Percentiles rank a stretch among this genome's conserved stretches.
These are phyloP conservation scores for Cynopterus brachyotis DNA, from an alignment of 2,113 vertebrate genomes.

Conservation along the genomic window DNA sequence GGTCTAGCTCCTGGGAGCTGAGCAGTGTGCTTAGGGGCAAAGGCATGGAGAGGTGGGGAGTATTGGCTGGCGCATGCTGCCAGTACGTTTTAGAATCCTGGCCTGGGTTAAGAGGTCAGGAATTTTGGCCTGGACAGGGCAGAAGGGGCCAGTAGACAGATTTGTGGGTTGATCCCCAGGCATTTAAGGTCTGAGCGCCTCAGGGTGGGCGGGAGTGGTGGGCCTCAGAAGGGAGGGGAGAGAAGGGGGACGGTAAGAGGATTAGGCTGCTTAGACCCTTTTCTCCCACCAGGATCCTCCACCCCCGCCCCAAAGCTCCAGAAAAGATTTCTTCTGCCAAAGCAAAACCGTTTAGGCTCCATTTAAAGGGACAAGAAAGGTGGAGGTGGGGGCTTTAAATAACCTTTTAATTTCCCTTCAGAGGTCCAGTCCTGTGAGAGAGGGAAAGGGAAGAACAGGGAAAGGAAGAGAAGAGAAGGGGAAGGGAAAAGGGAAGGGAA, in stretches of 20 bases:
- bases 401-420: conserved; percentile 79
- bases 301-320: conserved; percentile 86
- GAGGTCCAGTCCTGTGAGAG: conserved; percentile 46
- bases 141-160: conserved; percentile 85
- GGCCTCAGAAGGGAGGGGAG: conserved; percentile 95
- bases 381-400: conserved; percentile 78
- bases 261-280: conserved; percentile 99
- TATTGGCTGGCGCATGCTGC: neutral
- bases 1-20: neutral
- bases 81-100: conserved; percentile 17
- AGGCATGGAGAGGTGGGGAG: neutral
- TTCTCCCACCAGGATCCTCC: conserved; percentile 92
- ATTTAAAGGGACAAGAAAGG: conserved; percentile 97
- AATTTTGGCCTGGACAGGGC: conserved; percentile 72
- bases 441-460: neutral
- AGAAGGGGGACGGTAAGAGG: conserved; percentile 99
- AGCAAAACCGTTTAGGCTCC: conserved; percentile 99
- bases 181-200: conserved; percentile 87
- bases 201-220: conserved; percentile 90
- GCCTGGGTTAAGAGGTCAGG: neutral
- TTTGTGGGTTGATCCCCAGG: conserved; percentile 67
- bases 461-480: too few relatives aligned
- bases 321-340: conserved; percentile 98
- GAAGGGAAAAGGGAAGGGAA: neutral
- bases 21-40: neutral